Conservation (phyloP, 2,797 vertebrate genomes). For the Phylloscopus collybita region DNA sequence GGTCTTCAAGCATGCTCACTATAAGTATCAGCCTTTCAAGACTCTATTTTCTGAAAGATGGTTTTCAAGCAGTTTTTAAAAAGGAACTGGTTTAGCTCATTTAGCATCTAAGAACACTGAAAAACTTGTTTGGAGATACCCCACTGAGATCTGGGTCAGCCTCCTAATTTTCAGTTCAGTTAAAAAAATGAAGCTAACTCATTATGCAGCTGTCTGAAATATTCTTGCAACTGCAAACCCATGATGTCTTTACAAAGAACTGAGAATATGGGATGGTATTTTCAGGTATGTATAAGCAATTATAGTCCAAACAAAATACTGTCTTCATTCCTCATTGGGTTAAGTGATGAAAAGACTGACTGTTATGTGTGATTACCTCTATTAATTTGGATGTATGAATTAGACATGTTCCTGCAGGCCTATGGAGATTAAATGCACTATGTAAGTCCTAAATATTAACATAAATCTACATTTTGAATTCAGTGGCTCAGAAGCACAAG, state of each 20-base stretch:
- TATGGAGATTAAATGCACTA: not conserved
- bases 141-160: not conserved
- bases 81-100: not conserved
- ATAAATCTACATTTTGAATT: not conserved
- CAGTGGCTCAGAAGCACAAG: not conserved
- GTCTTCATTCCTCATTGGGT: constrained; percentile 3
- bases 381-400: constrained; percentile 23
- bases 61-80: not conserved
- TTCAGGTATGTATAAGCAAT: constrained; percentile 20
- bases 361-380: constrained; percentile 6
- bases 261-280: not conserved
- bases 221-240: not conserved
- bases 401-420: constrained; percentile 1
- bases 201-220: not conserved
- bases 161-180: constrained; percentile 10
- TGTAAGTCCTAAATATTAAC: not conserved
- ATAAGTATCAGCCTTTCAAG: not conserved
- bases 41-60: not conserved
- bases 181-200: constrained; percentile 16
- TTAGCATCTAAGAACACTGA: not conserved
- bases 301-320: constrained; percentile 26
- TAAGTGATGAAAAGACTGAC: constrained; percentile 46
- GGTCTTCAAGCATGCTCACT: not conserved
- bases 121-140: not conserved
- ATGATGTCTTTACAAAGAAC: constrained; percentile 1